These are phyloP conservation scores for Seriola rivoliana DNA, from an alignment of 2,113 vertebrate genomes.

Conservation along the genomic window DNA sequence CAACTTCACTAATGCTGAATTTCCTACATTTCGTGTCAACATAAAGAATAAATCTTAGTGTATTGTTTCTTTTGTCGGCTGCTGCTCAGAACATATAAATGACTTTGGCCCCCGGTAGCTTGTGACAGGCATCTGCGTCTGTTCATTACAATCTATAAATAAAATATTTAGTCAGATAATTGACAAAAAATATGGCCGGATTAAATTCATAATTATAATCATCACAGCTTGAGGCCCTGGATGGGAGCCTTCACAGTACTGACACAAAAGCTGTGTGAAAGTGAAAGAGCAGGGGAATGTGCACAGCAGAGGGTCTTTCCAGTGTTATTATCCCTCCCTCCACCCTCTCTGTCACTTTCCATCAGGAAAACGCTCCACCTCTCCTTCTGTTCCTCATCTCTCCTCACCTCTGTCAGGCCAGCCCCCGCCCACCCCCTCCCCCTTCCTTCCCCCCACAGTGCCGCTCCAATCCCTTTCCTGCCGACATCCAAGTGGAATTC, in stretches of 20 bases:
- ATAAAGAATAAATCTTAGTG: not conserved
- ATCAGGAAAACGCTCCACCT: slow-evolving; percentile 77
- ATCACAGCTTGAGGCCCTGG: slow-evolving; percentile 3
- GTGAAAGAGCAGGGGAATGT: slow-evolving; percentile 30
- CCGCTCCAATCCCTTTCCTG: slow-evolving; percentile 51
- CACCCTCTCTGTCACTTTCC: slow-evolving; percentile 68
- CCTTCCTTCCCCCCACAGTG: not conserved
- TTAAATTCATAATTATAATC: slow-evolving; percentile 19
- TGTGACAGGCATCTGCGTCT: not conserved
- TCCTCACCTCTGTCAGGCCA: slow-evolving; percentile 61
- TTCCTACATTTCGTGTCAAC: not conserved
- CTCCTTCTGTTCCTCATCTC: slow-evolving; percentile 69
- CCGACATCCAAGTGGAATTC: slow-evolving; percentile 46
- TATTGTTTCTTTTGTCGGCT: not conserved
- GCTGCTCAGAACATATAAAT: slow-evolving; percentile 3
- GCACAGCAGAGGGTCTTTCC: slow-evolving; percentile 29
- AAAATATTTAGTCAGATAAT: slow-evolving; percentile 7
- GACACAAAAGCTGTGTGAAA: not conserved
- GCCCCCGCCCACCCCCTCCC: not conserved
- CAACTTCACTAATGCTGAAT: not conserved
- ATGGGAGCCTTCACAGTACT: not conserved
- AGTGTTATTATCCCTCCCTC: slow-evolving; percentile 52
- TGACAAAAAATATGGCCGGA: not conserved
- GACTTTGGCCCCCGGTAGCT: not conserved
- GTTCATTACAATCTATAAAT: not conserved